Percentiles rank a stretch among this genome's conserved stretches.
Conservation (phyloP, 2,797 vertebrate species). For the Acipenser oxyrinchus region DNA sequence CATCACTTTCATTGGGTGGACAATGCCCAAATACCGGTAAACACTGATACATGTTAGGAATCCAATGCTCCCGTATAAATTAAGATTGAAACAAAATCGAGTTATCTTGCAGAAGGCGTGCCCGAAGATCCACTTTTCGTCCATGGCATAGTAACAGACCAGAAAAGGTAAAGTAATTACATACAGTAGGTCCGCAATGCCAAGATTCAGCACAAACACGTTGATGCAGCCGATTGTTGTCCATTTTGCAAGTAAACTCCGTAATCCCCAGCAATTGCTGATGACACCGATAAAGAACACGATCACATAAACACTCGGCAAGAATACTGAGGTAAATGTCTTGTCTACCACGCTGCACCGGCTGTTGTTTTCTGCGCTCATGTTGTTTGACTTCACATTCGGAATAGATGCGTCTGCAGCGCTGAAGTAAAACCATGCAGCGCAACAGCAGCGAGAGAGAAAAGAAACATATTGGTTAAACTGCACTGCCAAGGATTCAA, state of each 20-base stretch:
- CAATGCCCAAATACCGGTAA: slow-evolving; percentile 70
- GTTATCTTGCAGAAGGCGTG: slow-evolving; percentile 57
- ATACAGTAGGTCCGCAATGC: slow-evolving; percentile 65
- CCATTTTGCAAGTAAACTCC: slow-evolving; percentile 45
- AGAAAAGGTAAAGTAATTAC: slow-evolving; percentile 66
- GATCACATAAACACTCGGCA: slow-evolving; percentile 49
- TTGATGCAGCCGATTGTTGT: slow-evolving; percentile 41
- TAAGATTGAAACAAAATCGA: slow-evolving; percentile 66
- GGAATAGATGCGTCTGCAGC: too few relatives aligned
- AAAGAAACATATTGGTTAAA: too few relatives aligned
- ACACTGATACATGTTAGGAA: slow-evolving; percentile 74
- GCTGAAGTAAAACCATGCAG: too few relatives aligned
- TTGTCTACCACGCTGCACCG: slow-evolving; percentile 33
- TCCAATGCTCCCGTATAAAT: slow-evolving; percentile 72
- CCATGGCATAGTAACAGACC: slow-evolving; percentile 54
- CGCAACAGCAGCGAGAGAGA: too few relatives aligned
- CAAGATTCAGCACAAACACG: slow-evolving; percentile 63
- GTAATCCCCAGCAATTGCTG: slow-evolving; percentile 59
- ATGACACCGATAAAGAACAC: slow-evolving; percentile 54
- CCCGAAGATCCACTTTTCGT: slow-evolving; percentile 56
- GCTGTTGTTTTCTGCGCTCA: not conserved
- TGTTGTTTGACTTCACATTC: too few relatives aligned
- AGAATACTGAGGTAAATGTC: slow-evolving; percentile 45
- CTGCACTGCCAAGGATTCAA: too few relatives aligned
- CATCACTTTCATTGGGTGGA: slow-evolving; percentile 60